Evolutionary conservation across 2,113 vertebrate species (phyloP).

Genomic region (Grantiella picta): DNA sequence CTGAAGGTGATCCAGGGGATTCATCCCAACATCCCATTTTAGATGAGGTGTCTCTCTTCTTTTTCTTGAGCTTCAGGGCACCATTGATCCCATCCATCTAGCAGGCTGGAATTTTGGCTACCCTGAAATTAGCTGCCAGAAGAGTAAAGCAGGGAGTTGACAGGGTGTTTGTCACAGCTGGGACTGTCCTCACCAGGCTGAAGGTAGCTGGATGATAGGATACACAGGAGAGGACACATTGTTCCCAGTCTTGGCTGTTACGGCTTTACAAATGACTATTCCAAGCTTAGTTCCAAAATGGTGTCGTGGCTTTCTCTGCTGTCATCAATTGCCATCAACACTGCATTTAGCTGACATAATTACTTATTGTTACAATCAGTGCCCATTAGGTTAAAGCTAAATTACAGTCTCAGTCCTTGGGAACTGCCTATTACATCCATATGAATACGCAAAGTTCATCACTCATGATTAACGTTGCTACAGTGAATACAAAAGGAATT

Average conservation of each 20-base stretch:
- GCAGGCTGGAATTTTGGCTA: background rate
- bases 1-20: background rate
- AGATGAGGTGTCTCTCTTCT: background rate
- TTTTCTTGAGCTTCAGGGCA: background rate
- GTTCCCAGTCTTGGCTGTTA: constrained; percentile 17
- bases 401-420: constrained; percentile 73
- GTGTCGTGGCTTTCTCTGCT: constrained; percentile 56
- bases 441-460: constrained; percentile 74
- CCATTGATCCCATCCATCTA: background rate
- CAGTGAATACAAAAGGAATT: constrained; percentile 68
- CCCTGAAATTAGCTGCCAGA: background rate
- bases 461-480: constrained; percentile 71
- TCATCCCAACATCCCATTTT: background rate
- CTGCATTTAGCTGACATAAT: constrained; percentile 74
- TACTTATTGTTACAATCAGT: constrained; percentile 73
- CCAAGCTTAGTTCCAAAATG: constrained; percentile 63
- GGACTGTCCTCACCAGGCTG: background rate
- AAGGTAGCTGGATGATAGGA: constrained; percentile 52
- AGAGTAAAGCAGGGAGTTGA: background rate
- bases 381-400: constrained; percentile 71
- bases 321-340: constrained; percentile 68
- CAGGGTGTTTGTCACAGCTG: constrained; percentile 33
- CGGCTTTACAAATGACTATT: constrained; percentile 55
- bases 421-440: constrained; percentile 73
- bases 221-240: constrained; percentile 54